Base-by-base conservation (phyloP, 2,113 vertebrate species). In the Halichoeres trimaculatus region DNA sequence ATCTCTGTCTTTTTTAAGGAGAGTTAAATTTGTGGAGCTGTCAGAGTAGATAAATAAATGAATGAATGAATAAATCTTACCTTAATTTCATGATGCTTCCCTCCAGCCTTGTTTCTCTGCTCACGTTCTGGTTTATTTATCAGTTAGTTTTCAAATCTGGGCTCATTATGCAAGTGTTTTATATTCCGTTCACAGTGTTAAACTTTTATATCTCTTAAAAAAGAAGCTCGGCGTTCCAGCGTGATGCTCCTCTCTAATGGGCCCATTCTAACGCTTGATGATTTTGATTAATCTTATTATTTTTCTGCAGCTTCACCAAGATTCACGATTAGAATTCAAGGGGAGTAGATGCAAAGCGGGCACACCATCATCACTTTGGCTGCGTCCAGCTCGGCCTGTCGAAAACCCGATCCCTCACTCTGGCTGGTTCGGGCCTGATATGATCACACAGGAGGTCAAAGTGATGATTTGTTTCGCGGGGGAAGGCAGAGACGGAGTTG, bases 361-460 rank as follows among this genome's bases (percentile, higher is more conserved):
- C n/a, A n/a, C 41, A 41, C 34, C 5, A n/a, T 47, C 59, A 61
- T 58, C 47, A 22, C 20, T 13, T 10, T 10, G 35, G 36, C 48
- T 30, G 26, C 30, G 56, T 40, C 24, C 13, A 20, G 34, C 30
- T 10, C 22, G 4, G 30, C 3, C 14, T 50, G 36, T 60, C 30
- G n/a, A 22, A 57, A 69, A 54, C 50, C 6, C 5, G 22, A 83
- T 81, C 56, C 40, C 17, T 68, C 61, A 54, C 43, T 34, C n/a
- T 8, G 35, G 48, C 53, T 71, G 48, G 67, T 78, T 70, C 78
- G 75, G 73, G 57, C n/a, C 38, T 54, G 20, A 54, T 51, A 19
- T 54, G 59, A 73, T 62, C 70, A 20, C 26, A 10, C n/a, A 17
- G 9, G 60, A 76, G 57, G 74, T 87, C 74, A 77, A 77, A 78